phyloP scores from a whole-genome alignment of 2,888 invertebrate genomes.

The Ichneumoninae sp. region DNA sequence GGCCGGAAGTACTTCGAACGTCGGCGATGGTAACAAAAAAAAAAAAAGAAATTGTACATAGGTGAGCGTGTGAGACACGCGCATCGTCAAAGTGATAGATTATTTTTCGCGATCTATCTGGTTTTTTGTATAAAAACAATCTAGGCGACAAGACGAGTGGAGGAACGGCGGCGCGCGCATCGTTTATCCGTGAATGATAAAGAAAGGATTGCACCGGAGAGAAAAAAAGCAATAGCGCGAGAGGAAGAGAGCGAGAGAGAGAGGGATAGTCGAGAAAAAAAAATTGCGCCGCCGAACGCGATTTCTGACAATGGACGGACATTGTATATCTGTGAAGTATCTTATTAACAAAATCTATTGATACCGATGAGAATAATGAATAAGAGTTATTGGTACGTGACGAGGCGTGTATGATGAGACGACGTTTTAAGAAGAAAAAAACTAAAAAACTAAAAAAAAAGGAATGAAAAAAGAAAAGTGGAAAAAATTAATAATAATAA shows the following conservation, averaged over 20 bases:
- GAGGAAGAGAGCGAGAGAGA: neutral
- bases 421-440: conserved; percentile 29
- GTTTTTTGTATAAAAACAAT: conserved; percentile 63
- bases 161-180: conserved; percentile 32
- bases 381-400: conserved; percentile 64
- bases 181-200: conserved; percentile 8
- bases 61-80: conserved; percentile 66
- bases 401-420: conserved; percentile 44
- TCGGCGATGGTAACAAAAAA: conserved; percentile 37
- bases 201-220: conserved; percentile 16
- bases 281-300: conserved; percentile 36
- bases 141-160: conserved; percentile 40
- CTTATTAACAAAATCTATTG: conserved; percentile 54
- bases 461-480: neutral
- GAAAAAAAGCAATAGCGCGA: conserved; percentile 17
- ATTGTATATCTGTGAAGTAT: conserved; percentile 71
- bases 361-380: conserved; percentile 59
- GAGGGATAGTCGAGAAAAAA: conserved; percentile 2
- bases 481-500: conserved; percentile 40
- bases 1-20: conserved; percentile 17
- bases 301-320: conserved; percentile 64
- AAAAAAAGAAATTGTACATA: conserved; percentile 67
- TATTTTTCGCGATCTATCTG: conserved; percentile 73
- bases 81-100: conserved; percentile 72
- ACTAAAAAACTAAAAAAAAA: conserved; percentile 18